phyloP scores from a whole-genome alignment of 1,140 invertebrate species.

The Parasteatoda tepidariorum region DNA sequence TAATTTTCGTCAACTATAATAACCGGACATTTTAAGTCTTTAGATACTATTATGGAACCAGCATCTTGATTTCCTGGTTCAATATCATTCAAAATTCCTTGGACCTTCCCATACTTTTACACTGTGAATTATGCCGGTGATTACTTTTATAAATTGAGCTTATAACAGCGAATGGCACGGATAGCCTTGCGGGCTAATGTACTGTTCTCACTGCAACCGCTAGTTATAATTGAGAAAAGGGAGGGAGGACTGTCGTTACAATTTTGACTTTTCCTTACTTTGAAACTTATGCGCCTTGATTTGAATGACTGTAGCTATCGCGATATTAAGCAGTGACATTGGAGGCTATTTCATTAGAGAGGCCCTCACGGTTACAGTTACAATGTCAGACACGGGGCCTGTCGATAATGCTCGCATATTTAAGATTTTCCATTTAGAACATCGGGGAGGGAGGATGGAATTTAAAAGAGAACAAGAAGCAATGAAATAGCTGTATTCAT shows the following conservation, averaged over 20 bases:
- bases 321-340: slow-evolving; percentile 34
- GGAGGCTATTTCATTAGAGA: slow-evolving; percentile 32
- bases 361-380: background rate
- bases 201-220: background rate
- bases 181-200: background rate
- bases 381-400: background rate
- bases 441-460: background rate
- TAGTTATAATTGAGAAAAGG: slow-evolving; percentile 44
- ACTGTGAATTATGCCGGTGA: slow-evolving; percentile 38
- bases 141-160: slow-evolving; percentile 57
- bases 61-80: slow-evolving; percentile 53
- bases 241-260: slow-evolving; percentile 26
- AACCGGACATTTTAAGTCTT: slow-evolving; percentile 60
- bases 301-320: slow-evolving; percentile 1
- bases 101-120: background rate
- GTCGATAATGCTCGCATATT: background rate
- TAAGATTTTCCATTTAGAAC: background rate
- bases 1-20: slow-evolving; percentile 60
- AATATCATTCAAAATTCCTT: slow-evolving; percentile 58
- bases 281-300: slow-evolving; percentile 13
- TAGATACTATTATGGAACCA: slow-evolving; percentile 55
- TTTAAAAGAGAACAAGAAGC: background rate
- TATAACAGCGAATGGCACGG: background rate
- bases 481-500: too few species aligned
- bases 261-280: slow-evolving; percentile 33